Conservation (phyloP, 2,113 vertebrate species). For the Eidolon helvum region DNA sequence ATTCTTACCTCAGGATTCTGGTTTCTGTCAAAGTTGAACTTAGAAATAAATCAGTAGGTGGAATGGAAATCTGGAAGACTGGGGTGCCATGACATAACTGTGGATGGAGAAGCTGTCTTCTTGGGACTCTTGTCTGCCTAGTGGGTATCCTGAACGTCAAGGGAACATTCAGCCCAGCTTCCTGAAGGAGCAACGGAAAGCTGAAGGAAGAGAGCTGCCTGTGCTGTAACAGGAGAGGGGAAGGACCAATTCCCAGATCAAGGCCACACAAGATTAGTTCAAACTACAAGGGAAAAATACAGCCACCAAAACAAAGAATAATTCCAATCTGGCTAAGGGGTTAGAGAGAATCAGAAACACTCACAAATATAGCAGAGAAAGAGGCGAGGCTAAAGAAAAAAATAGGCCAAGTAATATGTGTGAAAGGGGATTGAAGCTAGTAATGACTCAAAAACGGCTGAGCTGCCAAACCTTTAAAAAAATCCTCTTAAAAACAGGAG, state of each 20-base stretch:
- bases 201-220: not conserved
- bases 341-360: slow-evolving; percentile 44
- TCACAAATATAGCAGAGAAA: slow-evolving; percentile 4
- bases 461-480: slow-evolving; percentile 56
- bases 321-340: not conserved
- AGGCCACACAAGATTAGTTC: not conserved
- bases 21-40: slow-evolving; percentile 26
- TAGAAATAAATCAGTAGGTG: slow-evolving; percentile 18
- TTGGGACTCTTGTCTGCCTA: not conserved
- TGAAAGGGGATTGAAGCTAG: slow-evolving; percentile 51
- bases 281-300: not conserved
- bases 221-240: not conserved
- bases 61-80: not conserved
- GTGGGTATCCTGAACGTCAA: not conserved
- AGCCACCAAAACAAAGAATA: not conserved
- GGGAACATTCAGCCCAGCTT: not conserved
- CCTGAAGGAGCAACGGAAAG: not conserved
- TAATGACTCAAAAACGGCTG: slow-evolving; percentile 64
- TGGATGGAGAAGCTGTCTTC: not conserved
- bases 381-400: slow-evolving; percentile 39
- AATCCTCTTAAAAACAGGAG: slow-evolving; percentile 72
- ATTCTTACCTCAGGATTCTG: slow-evolving; percentile 44
- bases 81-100: not conserved
- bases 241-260: not conserved
- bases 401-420: slow-evolving; percentile 64